Percentiles rank a stretch among this genome's conserved stretches.
Conservation (phyloP, 2,888 invertebrate species). For the Noctua janthe region DNA sequence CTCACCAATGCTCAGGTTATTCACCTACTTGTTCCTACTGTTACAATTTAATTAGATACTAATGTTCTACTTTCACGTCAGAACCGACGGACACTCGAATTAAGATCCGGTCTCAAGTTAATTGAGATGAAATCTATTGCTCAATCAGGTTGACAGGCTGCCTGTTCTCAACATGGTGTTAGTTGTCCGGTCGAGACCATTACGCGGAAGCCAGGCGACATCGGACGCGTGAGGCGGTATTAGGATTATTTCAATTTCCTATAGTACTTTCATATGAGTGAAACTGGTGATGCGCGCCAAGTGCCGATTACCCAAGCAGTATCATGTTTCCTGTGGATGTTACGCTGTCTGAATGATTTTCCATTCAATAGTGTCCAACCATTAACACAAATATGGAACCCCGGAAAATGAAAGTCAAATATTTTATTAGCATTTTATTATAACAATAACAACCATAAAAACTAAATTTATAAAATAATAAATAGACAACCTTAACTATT, state of each 20-base stretch:
- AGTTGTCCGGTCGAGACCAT: constrained; percentile 31
- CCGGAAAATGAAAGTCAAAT: constrained; percentile 57
- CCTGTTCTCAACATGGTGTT: constrained; percentile 45
- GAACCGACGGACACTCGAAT: constrained; percentile 38
- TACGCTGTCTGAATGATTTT: constrained; percentile 68
- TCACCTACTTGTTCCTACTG: constrained; percentile 28
- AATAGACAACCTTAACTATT: constrained; percentile 82
- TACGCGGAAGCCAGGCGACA: constrained; percentile 56
- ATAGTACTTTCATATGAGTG: constrained; percentile 82
- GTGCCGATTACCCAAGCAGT: constrained; percentile 78
- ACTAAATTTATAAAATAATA: constrained; percentile 82
- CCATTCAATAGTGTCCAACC: constrained; percentile 51
- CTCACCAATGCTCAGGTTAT: constrained; percentile 29
- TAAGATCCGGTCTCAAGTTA: constrained; percentile 54
- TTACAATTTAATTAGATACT: constrained; percentile 45
- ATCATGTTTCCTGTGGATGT: constrained; percentile 75
- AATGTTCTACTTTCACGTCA: constrained; percentile 59
- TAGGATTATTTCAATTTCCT: constrained; percentile 72
- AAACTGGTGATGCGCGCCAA: constrained; percentile 78
- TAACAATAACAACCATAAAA: constrained; percentile 79
- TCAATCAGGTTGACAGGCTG: constrained; percentile 52
- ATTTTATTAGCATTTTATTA: constrained; percentile 72
- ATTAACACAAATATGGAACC: constrained; percentile 14
- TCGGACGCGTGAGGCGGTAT: constrained; percentile 34
- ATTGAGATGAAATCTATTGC: constrained; percentile 59